Percentiles rank a stretch among this genome's conserved stretches.
phyloP scores from a whole-genome alignment of 1,140 invertebrate genomes.

The Vollenhovia emeryi region DNA sequence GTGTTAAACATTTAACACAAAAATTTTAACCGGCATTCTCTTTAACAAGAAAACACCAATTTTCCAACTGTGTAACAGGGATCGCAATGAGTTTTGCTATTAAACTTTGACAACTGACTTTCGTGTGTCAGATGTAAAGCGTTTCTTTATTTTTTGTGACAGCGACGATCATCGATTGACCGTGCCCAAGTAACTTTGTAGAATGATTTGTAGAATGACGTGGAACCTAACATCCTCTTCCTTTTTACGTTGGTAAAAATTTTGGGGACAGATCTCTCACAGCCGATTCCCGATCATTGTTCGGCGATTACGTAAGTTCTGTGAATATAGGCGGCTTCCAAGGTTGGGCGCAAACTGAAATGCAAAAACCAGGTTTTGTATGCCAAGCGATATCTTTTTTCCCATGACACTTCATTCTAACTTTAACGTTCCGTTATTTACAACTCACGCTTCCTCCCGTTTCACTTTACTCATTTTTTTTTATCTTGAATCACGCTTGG shows the following conservation, averaged over 20 bases:
- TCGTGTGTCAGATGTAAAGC: background rate
- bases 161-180: background rate
- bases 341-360: conserved; percentile 73
- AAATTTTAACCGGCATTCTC: too few relatives aligned
- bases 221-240: conserved; percentile 2
- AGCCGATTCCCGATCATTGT: conserved; percentile 62
- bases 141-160: background rate
- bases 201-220: background rate
- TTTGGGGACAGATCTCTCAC: conserved; percentile 6
- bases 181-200: conserved; percentile 41
- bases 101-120: background rate
- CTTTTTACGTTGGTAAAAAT: background rate
- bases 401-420: conserved; percentile 53
- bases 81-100: background rate
- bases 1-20: too few relatives aligned
- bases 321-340: conserved; percentile 72
- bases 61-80: too few relatives aligned
- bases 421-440: conserved; percentile 59
- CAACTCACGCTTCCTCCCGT: background rate
- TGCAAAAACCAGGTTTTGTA: conserved; percentile 68
- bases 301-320: conserved; percentile 74
- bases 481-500: background rate
- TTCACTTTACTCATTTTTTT: background rate
- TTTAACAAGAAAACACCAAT: too few relatives aligned
- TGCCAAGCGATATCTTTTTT: conserved; percentile 21